These are phyloP conservation scores for Zaprionus nigranus DNA, from an alignment of 1,140 invertebrate genomes.

Conservation along the genomic window DNA sequence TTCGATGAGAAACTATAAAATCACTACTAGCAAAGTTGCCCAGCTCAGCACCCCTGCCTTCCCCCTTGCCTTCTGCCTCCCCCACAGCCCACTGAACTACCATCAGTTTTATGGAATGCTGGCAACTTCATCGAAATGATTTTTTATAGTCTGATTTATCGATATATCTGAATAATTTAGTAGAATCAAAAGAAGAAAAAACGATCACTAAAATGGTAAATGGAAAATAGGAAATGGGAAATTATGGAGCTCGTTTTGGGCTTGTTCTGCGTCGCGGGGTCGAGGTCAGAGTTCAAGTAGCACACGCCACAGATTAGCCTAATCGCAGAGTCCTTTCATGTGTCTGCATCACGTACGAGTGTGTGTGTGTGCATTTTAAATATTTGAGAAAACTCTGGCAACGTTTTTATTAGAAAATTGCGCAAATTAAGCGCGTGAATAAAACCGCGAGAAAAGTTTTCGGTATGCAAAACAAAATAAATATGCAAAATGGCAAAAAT, in stretches of 20 bases:
- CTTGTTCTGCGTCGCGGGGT: background rate
- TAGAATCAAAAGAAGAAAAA: background rate
- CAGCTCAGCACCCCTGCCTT: too few species aligned
- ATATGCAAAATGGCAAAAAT: background rate
- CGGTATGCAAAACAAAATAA: constrained; percentile 33
- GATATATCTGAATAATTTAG: background rate
- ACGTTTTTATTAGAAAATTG: constrained; percentile 50
- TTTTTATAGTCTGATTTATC: background rate
- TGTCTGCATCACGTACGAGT: background rate
- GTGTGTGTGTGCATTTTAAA: constrained; percentile 1
- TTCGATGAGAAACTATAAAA: constrained; percentile 3
- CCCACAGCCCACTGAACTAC: background rate
- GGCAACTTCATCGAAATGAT: background rate
- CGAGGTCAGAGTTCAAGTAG: constrained; percentile 7
- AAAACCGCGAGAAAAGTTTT: constrained; percentile 23
- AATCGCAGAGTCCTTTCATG: constrained; percentile 15
- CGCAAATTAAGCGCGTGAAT: constrained; percentile 54
- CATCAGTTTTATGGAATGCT: background rate
- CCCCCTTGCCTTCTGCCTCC: background rate
- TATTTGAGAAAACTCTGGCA: background rate
- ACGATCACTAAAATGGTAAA: constrained; percentile 1
- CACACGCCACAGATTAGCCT: constrained; percentile 23
- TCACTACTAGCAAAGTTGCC: background rate
- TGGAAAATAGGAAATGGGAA: background rate
- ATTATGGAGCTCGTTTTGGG: constrained; percentile 1